Evolutionary conservation across 2,113 vertebrate species (phyloP).

Genomic region (Nanger granti): DNA sequence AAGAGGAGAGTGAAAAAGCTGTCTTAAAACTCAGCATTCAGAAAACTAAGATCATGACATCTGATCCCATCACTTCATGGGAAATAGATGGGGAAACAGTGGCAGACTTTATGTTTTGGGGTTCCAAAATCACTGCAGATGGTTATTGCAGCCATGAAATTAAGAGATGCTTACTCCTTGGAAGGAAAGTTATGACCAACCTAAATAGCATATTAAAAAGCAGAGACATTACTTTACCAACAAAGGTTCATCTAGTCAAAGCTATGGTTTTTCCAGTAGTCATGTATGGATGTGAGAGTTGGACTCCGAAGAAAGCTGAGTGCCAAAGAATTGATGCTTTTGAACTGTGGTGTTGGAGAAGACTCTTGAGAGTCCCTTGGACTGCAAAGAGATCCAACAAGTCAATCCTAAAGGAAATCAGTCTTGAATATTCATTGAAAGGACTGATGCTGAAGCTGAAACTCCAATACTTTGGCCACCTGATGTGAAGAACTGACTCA

Average conservation of each 20-base stretch:
- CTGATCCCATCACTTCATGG: background rate
- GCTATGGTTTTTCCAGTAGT: background rate
- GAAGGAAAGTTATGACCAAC: background rate
- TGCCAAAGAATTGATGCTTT: background rate
- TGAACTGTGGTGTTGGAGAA: background rate
- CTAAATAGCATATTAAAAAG: background rate
- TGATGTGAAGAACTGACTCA: background rate
- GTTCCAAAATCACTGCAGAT: background rate
- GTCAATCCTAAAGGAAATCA: background rate
- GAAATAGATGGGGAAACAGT: background rate
- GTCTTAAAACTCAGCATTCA: background rate
- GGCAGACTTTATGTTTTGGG: background rate
- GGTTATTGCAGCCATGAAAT: background rate
- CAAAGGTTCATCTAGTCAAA: background rate
- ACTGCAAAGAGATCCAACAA: background rate
- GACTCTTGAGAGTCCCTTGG: background rate
- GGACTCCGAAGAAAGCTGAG: background rate
- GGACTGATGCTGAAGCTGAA: background rate
- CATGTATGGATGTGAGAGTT: background rate
- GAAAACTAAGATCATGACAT: background rate
- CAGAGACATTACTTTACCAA: background rate
- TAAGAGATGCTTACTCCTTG: background rate
- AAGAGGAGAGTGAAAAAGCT: background rate
- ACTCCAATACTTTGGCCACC: background rate
- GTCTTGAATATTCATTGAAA: background rate